These are phyloP conservation scores for Trachymyrmex cornetzi DNA, from an alignment of 1,140 invertebrate species.

Conservation along the genomic window DNA sequence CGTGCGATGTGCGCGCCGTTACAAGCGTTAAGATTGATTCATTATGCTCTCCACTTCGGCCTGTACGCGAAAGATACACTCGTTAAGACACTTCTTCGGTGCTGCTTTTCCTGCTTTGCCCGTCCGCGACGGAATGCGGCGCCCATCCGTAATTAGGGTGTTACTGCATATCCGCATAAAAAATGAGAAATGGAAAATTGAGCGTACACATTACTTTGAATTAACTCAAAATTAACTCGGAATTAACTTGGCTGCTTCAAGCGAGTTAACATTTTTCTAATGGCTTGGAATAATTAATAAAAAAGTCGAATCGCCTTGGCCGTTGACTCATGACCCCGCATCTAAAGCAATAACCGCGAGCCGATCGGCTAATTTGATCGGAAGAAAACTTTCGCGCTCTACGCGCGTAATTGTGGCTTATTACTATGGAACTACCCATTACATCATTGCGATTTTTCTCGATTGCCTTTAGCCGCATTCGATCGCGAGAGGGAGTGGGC, in stretches of 20 bases:
- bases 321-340: constrained; percentile 54
- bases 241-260: constrained; percentile 21
- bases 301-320: constrained; percentile 57
- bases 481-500: constrained; percentile 22
- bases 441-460: constrained; percentile 58
- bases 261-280: constrained; percentile 53
- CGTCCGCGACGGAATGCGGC: constrained; percentile 36
- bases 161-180: constrained; percentile 12
- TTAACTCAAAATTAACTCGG: constrained; percentile 53
- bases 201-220: constrained; percentile 10
- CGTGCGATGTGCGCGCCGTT: constrained; percentile 43
- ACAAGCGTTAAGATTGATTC: constrained; percentile 64
- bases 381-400: constrained; percentile 59
- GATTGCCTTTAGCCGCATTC: constrained; percentile 9
- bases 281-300: constrained; percentile 53
- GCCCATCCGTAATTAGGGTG: constrained; percentile 51
- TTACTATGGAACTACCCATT: constrained; percentile 59
- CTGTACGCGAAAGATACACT: constrained; percentile 47
- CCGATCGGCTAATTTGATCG: constrained; percentile 57
- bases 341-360: constrained; percentile 37
- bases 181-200: constrained; percentile 32
- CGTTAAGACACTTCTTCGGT: constrained; percentile 56
- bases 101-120: constrained; percentile 2
- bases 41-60: constrained; percentile 53
- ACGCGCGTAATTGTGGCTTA: constrained; percentile 58